Evolutionary conservation across 2,113 vertebrate genomes (phyloP).

Genomic region (Pitta sordida): DNA sequence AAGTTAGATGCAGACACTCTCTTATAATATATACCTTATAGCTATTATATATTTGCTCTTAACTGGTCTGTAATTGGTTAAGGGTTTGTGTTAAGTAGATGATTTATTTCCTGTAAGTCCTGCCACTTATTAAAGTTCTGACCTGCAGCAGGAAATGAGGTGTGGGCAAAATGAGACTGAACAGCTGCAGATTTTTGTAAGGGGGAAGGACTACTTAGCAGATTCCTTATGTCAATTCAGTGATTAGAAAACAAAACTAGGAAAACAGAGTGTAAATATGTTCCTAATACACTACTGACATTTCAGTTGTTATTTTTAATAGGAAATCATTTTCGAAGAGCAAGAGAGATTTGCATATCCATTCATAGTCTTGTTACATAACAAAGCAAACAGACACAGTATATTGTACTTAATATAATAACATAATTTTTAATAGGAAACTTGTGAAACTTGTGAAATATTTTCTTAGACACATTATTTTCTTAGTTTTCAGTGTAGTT

Average conservation of each 20-base stretch:
- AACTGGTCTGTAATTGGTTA: conserved; percentile 61
- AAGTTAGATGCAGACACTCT: conserved; percentile 13
- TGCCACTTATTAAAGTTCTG: conserved; percentile 62
- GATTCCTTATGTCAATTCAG: conserved; percentile 22
- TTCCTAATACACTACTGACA: conserved; percentile 7
- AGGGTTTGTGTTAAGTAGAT: conserved; percentile 56
- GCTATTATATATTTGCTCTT: conserved; percentile 44
- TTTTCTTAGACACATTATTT: neutral
- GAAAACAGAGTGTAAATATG: conserved; percentile 12
- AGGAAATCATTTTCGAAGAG: neutral
- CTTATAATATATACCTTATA: neutral
- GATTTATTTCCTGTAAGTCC: conserved; percentile 67
- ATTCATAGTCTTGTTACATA: neutral
- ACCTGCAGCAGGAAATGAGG: conserved; percentile 67
- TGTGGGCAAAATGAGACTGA: conserved; percentile 49
- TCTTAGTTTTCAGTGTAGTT: conserved; percentile 7
- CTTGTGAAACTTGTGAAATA: conserved; percentile 7
- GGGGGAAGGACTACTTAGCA: neutral
- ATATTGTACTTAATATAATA: conserved; percentile 9
- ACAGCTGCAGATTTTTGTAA: conserved; percentile 47
- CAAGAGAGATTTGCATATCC: conserved; percentile 27
- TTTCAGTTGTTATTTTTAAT: conserved; percentile 1
- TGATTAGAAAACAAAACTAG: conserved; percentile 37
- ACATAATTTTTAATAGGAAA: neutral
- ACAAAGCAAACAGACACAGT: neutral